phyloP scores from a whole-genome alignment of 1,140 invertebrate species.

The Zaprionus capensis region DNA sequence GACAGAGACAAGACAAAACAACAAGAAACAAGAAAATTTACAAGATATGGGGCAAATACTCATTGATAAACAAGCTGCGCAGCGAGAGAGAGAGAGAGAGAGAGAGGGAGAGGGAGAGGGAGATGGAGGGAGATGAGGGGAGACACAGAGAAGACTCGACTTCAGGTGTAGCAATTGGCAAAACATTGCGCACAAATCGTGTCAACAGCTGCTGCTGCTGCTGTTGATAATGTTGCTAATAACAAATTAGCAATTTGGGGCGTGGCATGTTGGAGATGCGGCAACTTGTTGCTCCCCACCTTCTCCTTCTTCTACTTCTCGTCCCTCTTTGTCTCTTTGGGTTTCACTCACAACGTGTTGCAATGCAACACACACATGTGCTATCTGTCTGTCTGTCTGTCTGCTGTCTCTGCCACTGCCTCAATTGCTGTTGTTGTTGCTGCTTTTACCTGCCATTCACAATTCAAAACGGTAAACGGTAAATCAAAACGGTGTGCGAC shows the following conservation, averaged over 20 bases:
- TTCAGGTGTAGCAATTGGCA: slow-evolving; percentile 33
- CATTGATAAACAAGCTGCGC: slow-evolving; percentile 52
- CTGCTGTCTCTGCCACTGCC: neutral
- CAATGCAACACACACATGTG: slow-evolving; percentile 7
- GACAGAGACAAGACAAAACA: slow-evolving; percentile 8
- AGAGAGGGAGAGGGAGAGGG: neutral
- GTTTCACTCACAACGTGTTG: slow-evolving; percentile 20
- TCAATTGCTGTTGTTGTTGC: neutral
- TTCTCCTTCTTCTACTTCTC: neutral
- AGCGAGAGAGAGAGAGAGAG: neutral
- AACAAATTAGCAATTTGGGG: slow-evolving; percentile 30
- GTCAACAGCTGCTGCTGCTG: slow-evolving; percentile 25
- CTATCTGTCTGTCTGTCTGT: neutral
- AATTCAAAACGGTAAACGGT: slow-evolving; percentile 65
- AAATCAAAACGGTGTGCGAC: slow-evolving; percentile 55
- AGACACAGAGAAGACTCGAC: neutral
- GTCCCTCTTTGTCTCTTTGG: neutral
- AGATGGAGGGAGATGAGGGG: neutral
- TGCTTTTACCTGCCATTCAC: slow-evolving; percentile 34
- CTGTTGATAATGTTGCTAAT: slow-evolving; percentile 56
- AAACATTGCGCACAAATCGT: slow-evolving; percentile 30
- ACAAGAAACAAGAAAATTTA: slow-evolving; percentile 16
- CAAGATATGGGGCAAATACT: slow-evolving; percentile 23
- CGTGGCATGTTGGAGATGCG: slow-evolving; percentile 8
- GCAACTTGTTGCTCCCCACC: slow-evolving; percentile 25